Base-by-base conservation (phyloP, 2,888 invertebrate genomes). In the Nephrocerus scutellatus region DNA sequence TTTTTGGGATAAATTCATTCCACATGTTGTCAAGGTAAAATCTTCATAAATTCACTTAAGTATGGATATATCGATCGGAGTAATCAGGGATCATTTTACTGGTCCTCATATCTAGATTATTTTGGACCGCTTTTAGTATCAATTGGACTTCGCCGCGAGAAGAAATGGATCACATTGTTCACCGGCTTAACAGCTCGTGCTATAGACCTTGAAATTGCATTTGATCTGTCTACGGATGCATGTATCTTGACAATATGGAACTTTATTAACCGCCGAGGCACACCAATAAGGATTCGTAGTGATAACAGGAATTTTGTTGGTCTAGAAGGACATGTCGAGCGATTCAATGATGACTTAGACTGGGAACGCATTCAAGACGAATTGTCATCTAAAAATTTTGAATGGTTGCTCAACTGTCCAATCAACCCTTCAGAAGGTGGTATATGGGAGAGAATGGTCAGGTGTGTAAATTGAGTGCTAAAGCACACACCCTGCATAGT, bases 201-300 rank as follows among this genome's bases (percentile, higher is more conserved):
- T 7, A 14, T 46, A 9, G 41, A 46, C 13, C 12, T 43, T 9
- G 43, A 50, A 26, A 9, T 50, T 1, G 48, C 49, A 1, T 8
- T 12, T 3, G 39, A 46, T 32, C 21, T 52, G 9, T 44, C 45
- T 4, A 48, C 46, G 1, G 48, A 50, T 19, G 34, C 49, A 0
- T 52, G 45, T 28, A 39, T 52, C 12, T 8, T 44, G 8, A 23
- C 37, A 12, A 39, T 53, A 8, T 14, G 44, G 10, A 51, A 51
- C 21, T 48, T 49, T 30, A 48, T 51, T 7, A 45, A 41, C 10
- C 38, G 43, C 13, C 23, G 46, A 16, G 45, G 47, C 18, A 25
- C 35, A 5, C 43, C 46, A 8, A 14, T 39, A 8, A 23, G 36
- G 5, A 44, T 48, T 9, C 32, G 36, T 2, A 36, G 33, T 14